phyloP scores from a whole-genome alignment of 2,888 invertebrate genomes.

The Phania funesta region DNA sequence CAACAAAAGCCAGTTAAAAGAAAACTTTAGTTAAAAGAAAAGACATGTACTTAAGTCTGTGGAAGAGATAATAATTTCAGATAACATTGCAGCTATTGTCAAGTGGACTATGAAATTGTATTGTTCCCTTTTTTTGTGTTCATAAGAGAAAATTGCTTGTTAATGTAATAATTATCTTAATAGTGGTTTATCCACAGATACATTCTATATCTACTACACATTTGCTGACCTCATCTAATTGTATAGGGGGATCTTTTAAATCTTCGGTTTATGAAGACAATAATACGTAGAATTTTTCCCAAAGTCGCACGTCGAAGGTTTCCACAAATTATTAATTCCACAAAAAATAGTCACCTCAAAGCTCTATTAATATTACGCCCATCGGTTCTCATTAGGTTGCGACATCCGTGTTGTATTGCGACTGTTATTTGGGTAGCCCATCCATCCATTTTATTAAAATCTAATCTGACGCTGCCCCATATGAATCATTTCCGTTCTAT shows the following conservation, averaged over 20 bases:
- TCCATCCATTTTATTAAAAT: too few species aligned
- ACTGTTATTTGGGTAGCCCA: too few species aligned
- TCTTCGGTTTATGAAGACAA: too few species aligned
- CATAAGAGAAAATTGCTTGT: constrained; percentile 53
- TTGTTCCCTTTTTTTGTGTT: constrained; percentile 16
- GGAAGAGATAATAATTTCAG: constrained; percentile 6
- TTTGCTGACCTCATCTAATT: constrained; percentile 73
- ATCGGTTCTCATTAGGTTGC: too few species aligned
- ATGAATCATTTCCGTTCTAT: too few species aligned
- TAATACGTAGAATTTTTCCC: too few species aligned
- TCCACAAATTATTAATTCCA: too few species aligned
- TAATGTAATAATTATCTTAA: constrained; percentile 40
- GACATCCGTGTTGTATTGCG: too few species aligned
- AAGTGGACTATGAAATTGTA: constrained; percentile 4
- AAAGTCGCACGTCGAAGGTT: too few species aligned
- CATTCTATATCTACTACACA: constrained; percentile 20
- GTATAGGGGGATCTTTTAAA: constrained; percentile 71
- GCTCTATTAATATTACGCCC: too few species aligned
- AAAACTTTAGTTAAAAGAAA: background rate
- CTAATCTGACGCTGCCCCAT: too few species aligned
- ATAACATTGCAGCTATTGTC: background rate
- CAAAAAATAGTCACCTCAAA: too few species aligned
- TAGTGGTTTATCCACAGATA: constrained; percentile 14
- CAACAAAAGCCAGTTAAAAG: constrained; percentile 63
- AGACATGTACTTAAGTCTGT: background rate